Base-by-base conservation (phyloP, 2,888 invertebrate species). In the Cantharis rustica region DNA sequence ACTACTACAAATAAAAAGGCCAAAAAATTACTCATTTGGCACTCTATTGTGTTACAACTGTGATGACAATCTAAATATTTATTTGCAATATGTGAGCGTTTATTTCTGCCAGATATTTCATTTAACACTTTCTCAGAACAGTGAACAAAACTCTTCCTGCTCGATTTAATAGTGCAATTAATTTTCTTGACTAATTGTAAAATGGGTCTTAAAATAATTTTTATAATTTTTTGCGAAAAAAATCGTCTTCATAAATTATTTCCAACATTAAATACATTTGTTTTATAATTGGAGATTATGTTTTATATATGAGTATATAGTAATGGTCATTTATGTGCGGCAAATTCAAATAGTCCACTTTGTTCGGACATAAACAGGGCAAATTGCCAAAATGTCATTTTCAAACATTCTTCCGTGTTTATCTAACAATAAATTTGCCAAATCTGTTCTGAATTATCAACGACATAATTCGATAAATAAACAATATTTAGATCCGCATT, bases 331-430 rank as follows among this genome's bases (percentile, higher is more conserved):
- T 17, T 66, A 66, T 23, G 64, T 71, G 71, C 69, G 61, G 72
- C 68, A 72, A 66, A 69, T 69, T 47, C 73, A 76, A 70, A 73
- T 31, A 70, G 64, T 68, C 64, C 70, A 63, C 72, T 76, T 76
- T 72, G 76, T 76, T 72, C 72, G 20, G 73, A 76, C 63, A 70
- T 61, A 61, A 69, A 75, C 68, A 75, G 75, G 78, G 78, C 78
- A 71, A 68, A 27, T 7, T 64, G 68, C 75, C 78, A 78, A 75
- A 71, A 73, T 71, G 78, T 73, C 75, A 75, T 75, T 75, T 78
- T 73, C 66, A 69, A 75, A 64, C 75, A 71, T 71, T 78, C 78
- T 78, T 78, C 78, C 78, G 75, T 78, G 75, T 78, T 78, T 78
- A 78, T 71, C 64, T 73, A 75, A 75, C 73, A 69, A 75, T 75